phyloP scores from a whole-genome alignment of 2,888 invertebrate species.

The Agrilus cyanescens region DNA sequence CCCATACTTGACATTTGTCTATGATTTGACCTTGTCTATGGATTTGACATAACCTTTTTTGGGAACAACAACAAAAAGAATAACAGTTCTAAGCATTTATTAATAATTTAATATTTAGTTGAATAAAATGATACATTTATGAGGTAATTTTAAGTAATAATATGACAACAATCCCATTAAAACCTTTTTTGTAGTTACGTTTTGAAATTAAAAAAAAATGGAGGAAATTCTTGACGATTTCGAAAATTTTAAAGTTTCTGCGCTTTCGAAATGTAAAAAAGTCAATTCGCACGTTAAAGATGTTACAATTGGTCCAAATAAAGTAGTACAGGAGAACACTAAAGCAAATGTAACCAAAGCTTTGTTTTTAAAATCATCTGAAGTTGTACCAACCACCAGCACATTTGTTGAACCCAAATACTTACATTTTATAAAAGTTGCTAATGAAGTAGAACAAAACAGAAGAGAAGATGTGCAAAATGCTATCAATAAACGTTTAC shows the following conservation, averaged over 20 bases:
- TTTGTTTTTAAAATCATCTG: not conserved
- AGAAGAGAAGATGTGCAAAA: slow-evolving; percentile 27
- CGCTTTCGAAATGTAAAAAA: slow-evolving; percentile 44
- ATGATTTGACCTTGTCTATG: no score
- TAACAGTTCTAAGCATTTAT: no score
- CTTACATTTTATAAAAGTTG: slow-evolving; percentile 13
- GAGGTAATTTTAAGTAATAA: no score
- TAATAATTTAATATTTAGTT: no score
- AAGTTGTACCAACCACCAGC: slow-evolving; percentile 12
- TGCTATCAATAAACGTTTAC: slow-evolving; percentile 28
- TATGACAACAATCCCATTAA: no score
- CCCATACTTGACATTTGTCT: no score
- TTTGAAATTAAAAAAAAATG: slow-evolving; percentile 1
- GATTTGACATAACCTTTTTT: no score
- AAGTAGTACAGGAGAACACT: slow-evolving; percentile 4
- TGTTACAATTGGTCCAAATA: slow-evolving; percentile 42
- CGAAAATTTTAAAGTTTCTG: slow-evolving; percentile 44
- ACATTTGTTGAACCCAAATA: no score
- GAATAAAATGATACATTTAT: no score
- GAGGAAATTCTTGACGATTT: slow-evolving; percentile 4
- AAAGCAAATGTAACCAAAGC: not conserved
- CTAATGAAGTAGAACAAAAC: slow-evolving; percentile 22
- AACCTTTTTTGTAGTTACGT: no score
- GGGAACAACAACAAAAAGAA: no score
- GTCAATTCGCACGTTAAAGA: slow-evolving; percentile 41